Evolutionary conservation across 2,113 vertebrate species (phyloP).

Genomic region (Nycticryphes semicollaris): DNA sequence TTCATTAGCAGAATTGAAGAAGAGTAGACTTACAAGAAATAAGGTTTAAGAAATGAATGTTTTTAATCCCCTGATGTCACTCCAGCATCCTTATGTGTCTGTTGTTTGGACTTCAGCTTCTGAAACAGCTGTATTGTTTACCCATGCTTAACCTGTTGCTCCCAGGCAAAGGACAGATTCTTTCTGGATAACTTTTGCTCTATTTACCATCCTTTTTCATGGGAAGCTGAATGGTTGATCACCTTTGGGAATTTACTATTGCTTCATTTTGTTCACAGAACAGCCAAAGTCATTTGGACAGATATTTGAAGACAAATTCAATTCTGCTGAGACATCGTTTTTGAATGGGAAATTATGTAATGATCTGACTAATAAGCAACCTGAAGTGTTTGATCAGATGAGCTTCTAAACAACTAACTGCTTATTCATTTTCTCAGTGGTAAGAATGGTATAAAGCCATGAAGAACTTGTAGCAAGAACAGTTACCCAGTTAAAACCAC

Average conservation of each 20-base stretch:
- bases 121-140: not conserved
- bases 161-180: not conserved
- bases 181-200: not conserved
- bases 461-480: not conserved
- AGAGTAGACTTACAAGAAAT: not conserved
- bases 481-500: not conserved
- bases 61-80: not conserved
- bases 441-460: not conserved
- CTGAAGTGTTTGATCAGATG: fast-evolving
- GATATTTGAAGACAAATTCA: not conserved
- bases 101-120: not conserved
- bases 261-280: not conserved
- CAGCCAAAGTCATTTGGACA: not conserved
- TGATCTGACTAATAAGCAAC: not conserved
- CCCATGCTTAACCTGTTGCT: not conserved
- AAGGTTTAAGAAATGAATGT: not conserved
- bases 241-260: not conserved
- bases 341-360: not conserved
- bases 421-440: not conserved
- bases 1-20: not conserved
- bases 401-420: not conserved
- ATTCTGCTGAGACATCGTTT: slow-evolving; percentile 16
- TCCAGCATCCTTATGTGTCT: not conserved
- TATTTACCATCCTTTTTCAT: not conserved
- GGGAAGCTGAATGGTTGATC: not conserved